Conservation (phyloP, 2,797 vertebrate species). For the Lerista edwardsae region DNA sequence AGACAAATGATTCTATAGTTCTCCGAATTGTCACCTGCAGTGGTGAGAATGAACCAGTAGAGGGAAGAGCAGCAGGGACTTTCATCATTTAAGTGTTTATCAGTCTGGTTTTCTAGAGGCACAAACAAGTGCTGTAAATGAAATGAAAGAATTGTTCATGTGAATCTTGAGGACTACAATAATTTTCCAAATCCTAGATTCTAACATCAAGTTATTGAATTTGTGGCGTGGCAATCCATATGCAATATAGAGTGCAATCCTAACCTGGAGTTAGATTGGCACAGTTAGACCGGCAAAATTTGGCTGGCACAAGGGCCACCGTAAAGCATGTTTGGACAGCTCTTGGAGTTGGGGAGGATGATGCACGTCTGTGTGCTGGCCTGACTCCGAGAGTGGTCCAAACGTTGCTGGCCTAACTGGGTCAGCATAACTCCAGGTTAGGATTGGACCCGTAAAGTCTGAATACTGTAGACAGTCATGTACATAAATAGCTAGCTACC, state of each 20-base stretch:
- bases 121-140: background rate
- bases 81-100: background rate
- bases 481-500: too few relatives aligned
- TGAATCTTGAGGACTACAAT: background rate
- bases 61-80: background rate
- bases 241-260: too few relatives aligned
- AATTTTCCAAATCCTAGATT: background rate
- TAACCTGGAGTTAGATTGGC: too few relatives aligned
- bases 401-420: too few relatives aligned
- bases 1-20: background rate
- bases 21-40: background rate
- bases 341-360: too few relatives aligned
- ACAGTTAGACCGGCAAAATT: too few relatives aligned
- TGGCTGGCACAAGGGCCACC: too few relatives aligned
- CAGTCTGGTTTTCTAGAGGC: background rate
- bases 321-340: too few relatives aligned
- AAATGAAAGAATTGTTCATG: background rate
- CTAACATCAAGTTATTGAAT: background rate
- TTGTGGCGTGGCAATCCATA: background rate
- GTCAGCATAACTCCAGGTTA: too few relatives aligned
- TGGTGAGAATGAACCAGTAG: fast-evolving
- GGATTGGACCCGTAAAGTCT: background rate
- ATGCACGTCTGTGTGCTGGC: too few relatives aligned
- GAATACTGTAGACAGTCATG: background rate
- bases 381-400: too few relatives aligned